Evolutionary conservation across 2,113 vertebrate genomes (phyloP), one percentile per base, ranked within the genome.

Genomic region (Trinectes maculatus): DNA sequence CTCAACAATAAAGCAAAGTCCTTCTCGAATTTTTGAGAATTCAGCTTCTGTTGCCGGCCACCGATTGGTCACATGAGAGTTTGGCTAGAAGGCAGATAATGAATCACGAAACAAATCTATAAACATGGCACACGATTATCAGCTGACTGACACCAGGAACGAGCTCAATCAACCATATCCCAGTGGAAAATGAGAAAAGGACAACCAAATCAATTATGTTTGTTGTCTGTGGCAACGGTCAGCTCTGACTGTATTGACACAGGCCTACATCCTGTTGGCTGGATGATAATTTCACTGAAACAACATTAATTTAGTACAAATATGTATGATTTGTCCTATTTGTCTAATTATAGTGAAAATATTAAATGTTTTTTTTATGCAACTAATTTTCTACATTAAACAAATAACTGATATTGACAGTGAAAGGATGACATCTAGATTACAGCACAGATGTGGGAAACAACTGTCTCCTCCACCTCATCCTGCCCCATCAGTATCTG

Each of bases 81-180:
- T 11, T n/a, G 25, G 29, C 44, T 49, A 29, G 53, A 66, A 58
- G 18, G 39, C n/a, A 59, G 42, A 65, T 81, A 85, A 82, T 66
- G 49, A 67, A 86, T 90, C 90, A 85, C 24, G 10, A 3, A 3
- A 18, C 18, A 16, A 58, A 87, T 92, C 74, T 0, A 87, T 90
- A 79, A 74, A 85, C 84, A 81, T 57, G 80, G 67, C 72, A 71
- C 6, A 37, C 22, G 62, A 69, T 74, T 67, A 76, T 77, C 48
- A 80, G 29, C 25, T 56, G 61, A 67, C 21, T 65, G 71, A 57
- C 53, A 29, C 29, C 11, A 60, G 44, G 72, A 59, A 54, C 39
- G 21, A 26, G 34, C 54, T 40, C 54, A 59, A 46, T 77, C 57
- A 59, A 33, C 19, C 25, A 67, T 47, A 63, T 74, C 28, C 18